Base-by-base conservation (phyloP, 2,888 invertebrate species). In the Cheilosia grossa region DNA sequence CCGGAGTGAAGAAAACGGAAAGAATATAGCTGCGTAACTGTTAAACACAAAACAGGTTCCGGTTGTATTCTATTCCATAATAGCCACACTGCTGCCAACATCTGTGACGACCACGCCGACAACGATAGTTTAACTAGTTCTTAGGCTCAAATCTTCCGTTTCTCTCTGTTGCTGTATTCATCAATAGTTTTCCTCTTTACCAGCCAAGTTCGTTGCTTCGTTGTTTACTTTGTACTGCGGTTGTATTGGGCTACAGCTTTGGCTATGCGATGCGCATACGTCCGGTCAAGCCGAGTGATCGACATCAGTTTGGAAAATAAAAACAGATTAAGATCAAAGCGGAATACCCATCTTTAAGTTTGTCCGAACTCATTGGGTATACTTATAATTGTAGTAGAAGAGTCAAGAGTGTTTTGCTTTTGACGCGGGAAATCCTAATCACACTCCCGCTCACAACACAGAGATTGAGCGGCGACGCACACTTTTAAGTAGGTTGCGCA, bases 31-130 rank as follows among this genome's bases (percentile, higher is more conserved):
- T 67, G 30, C n/a, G 27, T 82, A 82, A 86, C 86, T 86, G 82
- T 86, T 70, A 51, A 86, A 82, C 66, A 70, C 66, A 78, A 86
- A 69, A 73, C 74, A 74, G 74, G 86, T 86, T 82, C 82, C 78
- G 78, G 73, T 73, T 63, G 51, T 74, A 61, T 85, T 80, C 63
- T 72, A 66, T 69, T 69, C 70, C 64, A 74, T 69, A 69, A 64
- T 40, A 79, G 67, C 40, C 27, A 53, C 54, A 56, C 49, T 13
- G n/a, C 24, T 61, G 2, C 2, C 33, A 21, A 47, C 47, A 66
- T 17, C 27, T 27, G 2, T 30, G 51, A 53, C 44, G 59, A 44
- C 42, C 66, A 69, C 19, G 37, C 58, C 51, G 40, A 37, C 54
- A 17, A 53, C 17, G 10, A 40, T 37, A 42, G 33, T 51, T 47